Evolutionary conservation across 2,888 invertebrate genomes (phyloP).

Genomic region (Andrena praecox): DNA sequence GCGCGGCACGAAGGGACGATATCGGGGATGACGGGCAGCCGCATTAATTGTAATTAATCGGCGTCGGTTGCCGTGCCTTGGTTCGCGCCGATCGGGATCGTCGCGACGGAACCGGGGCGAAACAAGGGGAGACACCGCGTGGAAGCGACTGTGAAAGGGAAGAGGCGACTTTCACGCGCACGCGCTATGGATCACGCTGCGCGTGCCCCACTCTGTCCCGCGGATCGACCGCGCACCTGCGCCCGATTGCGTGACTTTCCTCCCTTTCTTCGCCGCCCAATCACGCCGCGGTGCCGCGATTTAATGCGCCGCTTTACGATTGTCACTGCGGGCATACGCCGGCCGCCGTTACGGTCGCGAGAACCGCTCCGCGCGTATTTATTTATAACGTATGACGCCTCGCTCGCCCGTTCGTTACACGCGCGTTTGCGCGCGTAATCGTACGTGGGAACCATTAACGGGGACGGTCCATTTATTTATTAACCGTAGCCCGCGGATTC

Average conservation of each 20-base stretch:
- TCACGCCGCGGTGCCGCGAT: conserved; percentile 65
- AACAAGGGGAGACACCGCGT: conserved; percentile 8
- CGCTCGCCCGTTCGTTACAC: conserved; percentile 45
- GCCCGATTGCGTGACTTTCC: conserved; percentile 73
- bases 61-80: conserved; percentile 58
- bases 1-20: conserved; percentile 42
- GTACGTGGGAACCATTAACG: conserved; percentile 47
- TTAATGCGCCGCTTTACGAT: conserved; percentile 69
- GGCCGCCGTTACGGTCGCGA: conserved; percentile 53
- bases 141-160: conserved; percentile 35
- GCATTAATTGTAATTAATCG: conserved; percentile 79
- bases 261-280: conserved; percentile 44
- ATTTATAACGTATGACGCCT: conserved; percentile 38
- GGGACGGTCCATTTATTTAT: conserved; percentile 38
- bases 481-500: not conserved
- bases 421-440: conserved; percentile 55
- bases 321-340: conserved; percentile 58
- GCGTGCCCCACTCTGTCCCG: conserved; percentile 71
- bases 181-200: conserved; percentile 73
- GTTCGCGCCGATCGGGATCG: conserved; percentile 50
- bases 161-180: conserved; percentile 74
- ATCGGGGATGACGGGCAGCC: conserved; percentile 71
- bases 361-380: conserved; percentile 36
- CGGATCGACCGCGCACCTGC: conserved; percentile 62
- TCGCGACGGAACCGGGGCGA: not conserved